Base-by-base conservation (phyloP, 2,797 vertebrate genomes). In the Peromyscus aztecus region DNA sequence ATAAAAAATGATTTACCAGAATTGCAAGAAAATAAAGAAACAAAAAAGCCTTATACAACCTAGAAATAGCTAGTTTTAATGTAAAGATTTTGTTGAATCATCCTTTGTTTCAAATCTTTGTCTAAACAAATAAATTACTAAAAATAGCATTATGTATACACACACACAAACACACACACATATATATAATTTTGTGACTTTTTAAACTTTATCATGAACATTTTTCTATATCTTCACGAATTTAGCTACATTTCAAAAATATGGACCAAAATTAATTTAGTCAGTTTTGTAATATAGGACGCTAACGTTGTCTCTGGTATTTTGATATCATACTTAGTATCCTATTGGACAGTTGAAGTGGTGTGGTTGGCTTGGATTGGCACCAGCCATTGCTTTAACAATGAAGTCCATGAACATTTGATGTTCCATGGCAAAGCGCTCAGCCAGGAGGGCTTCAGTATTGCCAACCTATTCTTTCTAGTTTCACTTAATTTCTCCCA, bases 81-180 rank as follows among this genome's bases (percentile, higher is more conserved):
- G 12, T 75, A 57, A 96, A 65, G 49, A 63, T 91, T 43, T 67
- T 67, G 31, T 65, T 75, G 0, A 88, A 4, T 61, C 65, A 29
- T 65, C 87, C 96, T 95, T 76, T 55, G 85, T 96, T 96, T 89
- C 16, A 95, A 17, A 84, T 91, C 16, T 92, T 92, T 91, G 86
- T 85, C 75, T 91, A 31, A 85, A 73, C 29, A 91, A 81, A 80
- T 52, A 77, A 57, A 69, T 87, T 61, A 94, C 90, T 96, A 95
- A 43, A 80, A 34, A 65, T 21, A 80, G 89, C 21, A 43, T 71
- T 34, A 92, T 84, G 34, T 40, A 55, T 11, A 61, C 59, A 61
- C 59, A 61, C 59, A 61, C 59, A 61, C 59, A 24, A 21, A 31
- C 46, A 63, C 5, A 27, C n/a, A n/a, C n/a, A n/a, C n/a, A n/a